Conservation (phyloP, 2,113 vertebrate genomes). For the Lagenorhynchus albirostris region DNA sequence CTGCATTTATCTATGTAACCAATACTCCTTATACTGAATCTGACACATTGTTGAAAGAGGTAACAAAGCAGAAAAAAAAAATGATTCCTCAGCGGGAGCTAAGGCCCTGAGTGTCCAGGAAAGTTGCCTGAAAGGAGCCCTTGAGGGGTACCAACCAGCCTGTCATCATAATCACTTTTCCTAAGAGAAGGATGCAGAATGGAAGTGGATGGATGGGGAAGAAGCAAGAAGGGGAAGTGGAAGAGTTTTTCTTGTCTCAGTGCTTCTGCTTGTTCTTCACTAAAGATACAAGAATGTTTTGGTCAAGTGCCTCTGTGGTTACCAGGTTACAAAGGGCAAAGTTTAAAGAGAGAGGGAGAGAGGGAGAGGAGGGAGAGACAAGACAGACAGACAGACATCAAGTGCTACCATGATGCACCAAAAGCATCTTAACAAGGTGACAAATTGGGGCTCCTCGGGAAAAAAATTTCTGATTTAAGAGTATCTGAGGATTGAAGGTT, state of each 20-base stretch:
- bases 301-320: neutral
- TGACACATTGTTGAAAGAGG: constrained; percentile 25
- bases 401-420: neutral
- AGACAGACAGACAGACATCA: neutral
- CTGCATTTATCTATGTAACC: constrained; percentile 49
- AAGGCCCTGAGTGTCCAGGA: neutral
- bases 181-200: neutral
- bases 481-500: neutral
- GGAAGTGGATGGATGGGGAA: neutral
- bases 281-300: neutral
- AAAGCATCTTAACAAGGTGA: constrained; percentile 11
- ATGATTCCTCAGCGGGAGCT: constrained; percentile 20
- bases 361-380: neutral
- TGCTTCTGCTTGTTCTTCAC: neutral
- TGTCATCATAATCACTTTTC: neutral
- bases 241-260: neutral
- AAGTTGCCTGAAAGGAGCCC: neutral
- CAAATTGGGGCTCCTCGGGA: neutral
- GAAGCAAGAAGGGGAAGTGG: neutral
- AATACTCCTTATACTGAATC: neutral
- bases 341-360: neutral
- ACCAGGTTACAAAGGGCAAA: neutral
- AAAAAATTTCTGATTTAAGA: neutral
- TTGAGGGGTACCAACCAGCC: neutral
- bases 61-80: constrained; percentile 3